Conservation (phyloP, 2,888 invertebrate genomes). For the Amorpha juglandis region DNA sequence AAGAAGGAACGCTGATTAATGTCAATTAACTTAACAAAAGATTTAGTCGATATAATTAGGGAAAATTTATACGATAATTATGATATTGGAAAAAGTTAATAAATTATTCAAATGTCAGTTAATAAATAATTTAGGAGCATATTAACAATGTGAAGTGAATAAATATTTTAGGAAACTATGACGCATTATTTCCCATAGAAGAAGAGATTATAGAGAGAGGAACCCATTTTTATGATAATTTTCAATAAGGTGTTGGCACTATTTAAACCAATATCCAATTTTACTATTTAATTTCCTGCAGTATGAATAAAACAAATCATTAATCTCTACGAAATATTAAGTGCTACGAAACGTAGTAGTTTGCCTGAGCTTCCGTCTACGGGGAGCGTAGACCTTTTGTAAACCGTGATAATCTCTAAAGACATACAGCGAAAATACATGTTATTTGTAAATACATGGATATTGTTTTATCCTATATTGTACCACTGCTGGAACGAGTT, state of each 20-base stretch:
- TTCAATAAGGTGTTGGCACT: not conserved
- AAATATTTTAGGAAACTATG: no score
- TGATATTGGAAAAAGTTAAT: not conserved
- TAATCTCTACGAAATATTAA: not conserved
- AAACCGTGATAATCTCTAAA: not conserved
- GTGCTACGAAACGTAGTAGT: conserved; percentile 8
- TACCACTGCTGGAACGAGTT: no score
- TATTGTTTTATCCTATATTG: no score
- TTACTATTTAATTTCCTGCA: no score
- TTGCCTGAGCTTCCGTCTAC: conserved; percentile 6
- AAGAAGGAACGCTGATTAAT: not conserved
- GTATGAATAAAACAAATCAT: not conserved
- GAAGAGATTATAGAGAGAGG: no score
- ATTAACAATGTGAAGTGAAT: no score
- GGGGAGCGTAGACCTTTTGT: not conserved
- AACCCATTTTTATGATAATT: no score
- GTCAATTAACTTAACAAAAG: conserved; percentile 3
- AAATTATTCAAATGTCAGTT: not conserved
- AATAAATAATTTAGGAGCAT: not conserved
- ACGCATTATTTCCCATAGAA: no score
- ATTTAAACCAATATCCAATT: not conserved
- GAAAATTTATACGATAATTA: not conserved
- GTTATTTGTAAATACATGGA: no score
- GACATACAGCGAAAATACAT: no score
- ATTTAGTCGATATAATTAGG: not conserved